Percentiles rank a stretch among this genome's conserved stretches.
These are phyloP conservation scores for Neelides sp. DNA, from an alignment of 1,140 invertebrate genomes.

Conservation along the genomic window DNA sequence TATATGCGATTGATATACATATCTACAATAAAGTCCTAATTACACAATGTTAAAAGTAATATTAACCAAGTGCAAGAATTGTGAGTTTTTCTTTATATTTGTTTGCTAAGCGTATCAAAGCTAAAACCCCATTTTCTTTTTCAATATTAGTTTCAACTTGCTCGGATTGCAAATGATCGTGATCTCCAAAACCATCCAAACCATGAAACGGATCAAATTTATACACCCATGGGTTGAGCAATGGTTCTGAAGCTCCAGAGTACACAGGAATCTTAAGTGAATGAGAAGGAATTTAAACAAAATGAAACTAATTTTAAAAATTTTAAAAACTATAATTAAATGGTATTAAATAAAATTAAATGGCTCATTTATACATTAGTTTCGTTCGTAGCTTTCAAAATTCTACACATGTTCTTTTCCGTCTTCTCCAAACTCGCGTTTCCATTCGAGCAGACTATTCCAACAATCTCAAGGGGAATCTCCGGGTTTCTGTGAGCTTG, in stretches of 20 bases:
- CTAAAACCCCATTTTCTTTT: slow-evolving; percentile 26
- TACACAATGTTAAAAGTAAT: too few relatives aligned
- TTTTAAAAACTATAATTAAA: not conserved
- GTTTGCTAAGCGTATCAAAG: slow-evolving; percentile 25
- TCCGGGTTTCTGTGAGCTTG: slow-evolving; percentile 37
- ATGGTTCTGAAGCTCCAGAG: slow-evolving; percentile 29
- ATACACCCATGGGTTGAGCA: slow-evolving; percentile 27
- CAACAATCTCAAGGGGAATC: slow-evolving; percentile 41
- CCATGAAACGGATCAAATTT: slow-evolving; percentile 31
- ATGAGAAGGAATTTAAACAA: not conserved
- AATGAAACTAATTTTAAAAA: not conserved
- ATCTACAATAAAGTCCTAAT: too few relatives aligned
- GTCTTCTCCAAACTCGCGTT: slow-evolving; percentile 50
- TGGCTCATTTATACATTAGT: slow-evolving; percentile 39
- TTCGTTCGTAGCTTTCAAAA: slow-evolving; percentile 40
- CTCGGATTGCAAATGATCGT: slow-evolving; percentile 22
- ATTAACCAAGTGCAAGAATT: slow-evolving; percentile 49
- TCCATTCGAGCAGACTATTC: slow-evolving; percentile 48
- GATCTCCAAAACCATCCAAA: slow-evolving; percentile 36
- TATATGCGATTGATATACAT: too few relatives aligned
- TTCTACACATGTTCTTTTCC: slow-evolving; percentile 46
- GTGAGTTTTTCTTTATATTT: slow-evolving; percentile 38
- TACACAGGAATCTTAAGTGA: slow-evolving; percentile 35
- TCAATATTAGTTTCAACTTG: slow-evolving; percentile 6
- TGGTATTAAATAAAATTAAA: not conserved